Base-by-base conservation (phyloP, 1,140 invertebrate genomes). In the Tetragonula clypearis region DNA sequence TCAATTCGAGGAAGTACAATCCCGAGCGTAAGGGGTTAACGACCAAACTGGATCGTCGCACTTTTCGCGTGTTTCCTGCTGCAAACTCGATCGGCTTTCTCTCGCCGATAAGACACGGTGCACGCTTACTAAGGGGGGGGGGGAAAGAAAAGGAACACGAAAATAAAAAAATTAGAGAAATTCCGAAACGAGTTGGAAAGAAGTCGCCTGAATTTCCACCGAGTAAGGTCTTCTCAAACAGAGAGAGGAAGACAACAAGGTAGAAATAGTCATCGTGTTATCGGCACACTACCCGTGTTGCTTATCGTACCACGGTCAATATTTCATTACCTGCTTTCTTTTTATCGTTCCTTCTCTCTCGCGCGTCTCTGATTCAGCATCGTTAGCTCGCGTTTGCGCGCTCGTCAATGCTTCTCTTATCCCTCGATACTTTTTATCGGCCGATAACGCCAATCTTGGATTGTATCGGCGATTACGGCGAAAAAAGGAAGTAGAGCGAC, bases 271-370 rank as follows among this genome's bases (percentile, higher is more conserved):
- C 82, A 82, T 85, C 76, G 23, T 78, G 88, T 90, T 90, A 90
- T 90, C 88, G 76, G 84, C 41, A 84, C 79, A 82, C 68, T 79
- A 89, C 82, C 82, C 76, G 82, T 23, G 53, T 82, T 89, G 82
- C 87, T 90, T 89, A 89, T 90, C 88, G 71, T 89, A 55, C 75
- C 71, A 90, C 62, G 88, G 88, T 90, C 88, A 90, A 90, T 90
- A 90, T 89, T 89, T 87, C 88, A 79, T 58, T 85, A 79, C 85
- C 85, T 35, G 58, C 17, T 72, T 53, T 53, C 21, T 73, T 62
- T 68, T 71, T 82, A n/a, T n/a, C n/a, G n/a, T 77, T 71, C 68
- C 5, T 11, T 56, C 78, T 72, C 60, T 79, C 79, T 79, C 49
- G 68, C 79, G 55, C 79, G 66, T 76, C 8, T n/a, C 58, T 58